These are phyloP conservation scores for Gobius niger DNA, from an alignment of 2,113 vertebrate species.

Conservation along the genomic window DNA sequence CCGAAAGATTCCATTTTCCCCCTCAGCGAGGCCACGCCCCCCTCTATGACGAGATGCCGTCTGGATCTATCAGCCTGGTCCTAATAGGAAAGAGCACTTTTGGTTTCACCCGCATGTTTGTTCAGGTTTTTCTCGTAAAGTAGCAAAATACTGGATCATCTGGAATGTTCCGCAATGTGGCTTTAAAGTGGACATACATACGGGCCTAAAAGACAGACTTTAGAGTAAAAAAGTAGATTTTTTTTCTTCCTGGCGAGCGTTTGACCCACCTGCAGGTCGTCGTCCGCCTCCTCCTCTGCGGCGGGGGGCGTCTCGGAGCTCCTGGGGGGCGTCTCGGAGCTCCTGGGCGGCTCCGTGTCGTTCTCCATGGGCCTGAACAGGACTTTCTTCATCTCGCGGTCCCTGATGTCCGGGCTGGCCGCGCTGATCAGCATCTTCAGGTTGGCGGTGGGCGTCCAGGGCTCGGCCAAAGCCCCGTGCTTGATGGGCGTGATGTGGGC, in stretches of 20 bases:
- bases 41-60: too few relatives aligned
- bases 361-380: conserved; percentile 87
- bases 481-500: conserved; percentile 87
- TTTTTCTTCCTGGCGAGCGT: background rate
- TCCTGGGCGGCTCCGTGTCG: conserved; percentile 21
- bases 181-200: too few relatives aligned
- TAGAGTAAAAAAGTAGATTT: too few relatives aligned
- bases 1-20: too few relatives aligned
- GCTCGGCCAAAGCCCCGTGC: conserved; percentile 78
- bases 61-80: too few relatives aligned
- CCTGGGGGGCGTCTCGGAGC: conserved; percentile 39
- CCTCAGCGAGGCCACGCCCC: too few relatives aligned
- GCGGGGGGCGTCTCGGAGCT: conserved; percentile 44
- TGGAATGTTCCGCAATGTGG: too few relatives aligned
- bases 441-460: conserved; percentile 94
- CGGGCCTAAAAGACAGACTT: too few relatives aligned
- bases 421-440: conserved; percentile 96
- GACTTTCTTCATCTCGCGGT: conserved; percentile 90
- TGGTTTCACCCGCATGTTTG: too few relatives aligned
- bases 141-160: too few relatives aligned
- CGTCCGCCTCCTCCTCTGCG: conserved; percentile 46
- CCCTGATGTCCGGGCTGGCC: conserved; percentile 91
- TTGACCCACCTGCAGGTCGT: conserved; percentile 76
- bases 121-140: too few relatives aligned
- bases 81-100: too few relatives aligned